phyloP scores from a whole-genome alignment of 2,797 vertebrate species.

The Jordanella pulchra region DNA sequence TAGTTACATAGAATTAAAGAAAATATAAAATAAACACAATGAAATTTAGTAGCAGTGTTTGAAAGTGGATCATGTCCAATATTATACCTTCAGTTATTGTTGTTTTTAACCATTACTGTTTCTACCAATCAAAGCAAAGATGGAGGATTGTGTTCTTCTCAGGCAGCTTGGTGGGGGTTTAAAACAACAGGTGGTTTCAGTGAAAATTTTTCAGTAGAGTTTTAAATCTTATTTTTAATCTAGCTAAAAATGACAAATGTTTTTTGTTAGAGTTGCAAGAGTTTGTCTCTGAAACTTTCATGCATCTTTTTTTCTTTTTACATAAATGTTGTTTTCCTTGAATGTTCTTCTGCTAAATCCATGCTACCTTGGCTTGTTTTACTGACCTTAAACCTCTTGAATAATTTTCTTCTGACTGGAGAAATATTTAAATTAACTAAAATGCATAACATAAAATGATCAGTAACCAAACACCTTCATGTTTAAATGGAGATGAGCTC shows the following conservation, averaged over 20 bases:
- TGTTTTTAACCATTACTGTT: background rate
- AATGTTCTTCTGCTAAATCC: slow-evolving; percentile 31
- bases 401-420: slow-evolving; percentile 39
- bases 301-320: slow-evolving; percentile 27
- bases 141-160: background rate
- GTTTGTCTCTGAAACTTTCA: background rate
- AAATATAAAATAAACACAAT: background rate
- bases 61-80: background rate
- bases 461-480: slow-evolving; percentile 44
- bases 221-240: too few relatives aligned
- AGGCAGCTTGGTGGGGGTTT: background rate
- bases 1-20: background rate
- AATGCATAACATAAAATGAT: slow-evolving; percentile 49
- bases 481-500: slow-evolving; percentile 17
- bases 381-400: slow-evolving; percentile 52
- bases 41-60: background rate
- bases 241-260: background rate
- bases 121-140: background rate
- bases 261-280: background rate
- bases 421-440: slow-evolving; percentile 36
- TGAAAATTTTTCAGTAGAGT: too few relatives aligned
- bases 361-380: slow-evolving; percentile 42
- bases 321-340: slow-evolving; percentile 13
- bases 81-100: background rate
- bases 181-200: background rate